Base-by-base conservation (phyloP, 2,797 vertebrate species). In the Todus mexicanus region DNA sequence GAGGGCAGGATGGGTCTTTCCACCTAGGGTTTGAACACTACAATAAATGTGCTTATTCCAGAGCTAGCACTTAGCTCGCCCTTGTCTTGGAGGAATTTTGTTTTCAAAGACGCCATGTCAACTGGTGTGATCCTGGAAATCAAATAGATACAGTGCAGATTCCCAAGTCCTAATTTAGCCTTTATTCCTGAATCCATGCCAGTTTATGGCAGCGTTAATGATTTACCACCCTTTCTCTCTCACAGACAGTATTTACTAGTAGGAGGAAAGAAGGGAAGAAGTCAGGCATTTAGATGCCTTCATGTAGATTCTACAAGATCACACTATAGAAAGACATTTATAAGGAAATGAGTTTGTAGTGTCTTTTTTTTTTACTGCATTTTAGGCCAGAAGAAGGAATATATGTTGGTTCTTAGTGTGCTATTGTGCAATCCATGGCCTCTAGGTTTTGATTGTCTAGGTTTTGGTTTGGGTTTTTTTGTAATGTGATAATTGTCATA, bases 321-420 rank as follows among this genome's bases (percentile, higher is more conserved):
- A 16, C 3, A 1, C 23, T 88, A 47, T n/a, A 77, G 33, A 53
- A 90, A 88, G 29, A 57, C 3, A 8, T 15, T 15, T 26, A 12
- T 18, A 35, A 79, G 17, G 19, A 84, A 79, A 70, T 50, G 15
- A 77, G 33, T 3, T 86, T 72, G 82, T 61, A 65, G 56, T 50
- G 38, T 50, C 48, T 23, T 7, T 6, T 22, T 22, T 6, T 7
- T 1, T 5, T 2, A 0, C 6, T 43, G 18, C 12, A 57, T 61
- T 93, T 90, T 90, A 82, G 13, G 84, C 20, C 12, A 85, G 42
- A 53, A 65, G 15, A 79, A 78, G 22, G 51, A 90, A 82, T 38
- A 15, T 20, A 37, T 43, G 14, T 53, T 90, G 47, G 11, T 69
- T 66, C 26, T 38, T 73, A 14, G 47, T 42, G 16, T 73, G 51